Conservation (phyloP, 2,888 invertebrate genomes). For the Tortricodes alternella region DNA sequence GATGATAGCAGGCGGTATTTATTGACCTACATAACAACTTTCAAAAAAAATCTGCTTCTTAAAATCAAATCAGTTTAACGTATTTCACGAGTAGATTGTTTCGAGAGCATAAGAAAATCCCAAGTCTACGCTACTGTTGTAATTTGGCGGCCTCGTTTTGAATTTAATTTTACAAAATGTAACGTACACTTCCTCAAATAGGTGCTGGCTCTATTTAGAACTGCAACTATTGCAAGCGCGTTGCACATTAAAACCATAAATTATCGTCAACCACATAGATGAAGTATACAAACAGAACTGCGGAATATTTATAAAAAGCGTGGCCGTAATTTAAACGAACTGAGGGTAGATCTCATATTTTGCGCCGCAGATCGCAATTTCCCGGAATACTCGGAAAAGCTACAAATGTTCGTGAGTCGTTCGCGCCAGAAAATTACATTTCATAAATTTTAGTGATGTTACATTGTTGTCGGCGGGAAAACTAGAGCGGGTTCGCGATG, state of each 20-base stretch:
- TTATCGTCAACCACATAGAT: conserved; percentile 24
- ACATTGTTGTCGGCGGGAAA: conserved; percentile 14
- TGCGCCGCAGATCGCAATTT: conserved; percentile 76
- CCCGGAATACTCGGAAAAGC: conserved; percentile 78
- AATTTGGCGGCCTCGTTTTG: conserved; percentile 14
- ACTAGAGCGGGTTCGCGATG: neutral
- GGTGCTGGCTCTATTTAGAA: conserved; percentile 11
- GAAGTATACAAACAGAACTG: conserved; percentile 41
- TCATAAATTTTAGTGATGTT: conserved; percentile 73
- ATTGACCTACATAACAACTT: too few species aligned
- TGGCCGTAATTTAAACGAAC: conserved; percentile 73
- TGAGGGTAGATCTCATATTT: conserved; percentile 73
- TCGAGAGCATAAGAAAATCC: too few species aligned
- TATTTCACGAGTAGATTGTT: too few species aligned
- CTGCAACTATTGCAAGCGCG: conserved; percentile 11
- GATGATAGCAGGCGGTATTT: too few species aligned
- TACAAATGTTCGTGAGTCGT: conserved; percentile 78
- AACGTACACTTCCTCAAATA: neutral
- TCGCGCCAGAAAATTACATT: conserved; percentile 81
- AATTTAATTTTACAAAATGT: neutral
- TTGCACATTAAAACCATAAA: conserved; percentile 24
- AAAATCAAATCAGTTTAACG: too few species aligned
- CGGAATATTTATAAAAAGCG: conserved; percentile 68
- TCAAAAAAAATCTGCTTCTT: too few species aligned
- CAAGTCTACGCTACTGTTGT: too few species aligned